These are phyloP conservation scores for Catharus minimus DNA, from an alignment of 2,113 vertebrate species.

Conservation along the genomic window DNA sequence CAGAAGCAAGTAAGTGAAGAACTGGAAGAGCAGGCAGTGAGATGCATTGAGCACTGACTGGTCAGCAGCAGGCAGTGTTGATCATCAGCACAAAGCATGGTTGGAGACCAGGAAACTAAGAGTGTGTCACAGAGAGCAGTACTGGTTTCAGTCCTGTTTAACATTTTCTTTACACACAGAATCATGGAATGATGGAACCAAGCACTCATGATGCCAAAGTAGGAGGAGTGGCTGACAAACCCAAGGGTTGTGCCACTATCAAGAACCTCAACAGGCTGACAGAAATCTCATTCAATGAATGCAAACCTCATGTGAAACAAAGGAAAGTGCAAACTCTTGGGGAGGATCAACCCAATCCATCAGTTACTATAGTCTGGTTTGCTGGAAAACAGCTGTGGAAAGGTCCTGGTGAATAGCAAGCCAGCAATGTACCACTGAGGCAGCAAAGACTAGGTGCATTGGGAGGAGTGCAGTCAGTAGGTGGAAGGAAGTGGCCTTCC, in stretches of 20 bases:
- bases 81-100: neutral
- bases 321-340: neutral
- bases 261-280: neutral
- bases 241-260: neutral
- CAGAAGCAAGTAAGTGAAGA: neutral
- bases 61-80: neutral
- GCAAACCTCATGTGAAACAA: neutral
- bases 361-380: neutral
- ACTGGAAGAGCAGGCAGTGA: neutral
- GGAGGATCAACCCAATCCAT: neutral
- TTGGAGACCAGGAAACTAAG: neutral
- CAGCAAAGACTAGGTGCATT: neutral
- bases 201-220: rapidly evolving
- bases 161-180: neutral
- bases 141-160: neutral
- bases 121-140: neutral
- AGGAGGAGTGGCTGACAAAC: neutral
- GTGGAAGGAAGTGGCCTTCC: neutral
- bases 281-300: neutral
- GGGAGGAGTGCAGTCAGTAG: neutral
- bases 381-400: neutral
- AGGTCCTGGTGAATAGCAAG: neutral
- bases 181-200: neutral
- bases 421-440: neutral
- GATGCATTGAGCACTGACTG: neutral